Evolutionary conservation across 2,797 vertebrate species (phyloP), one percentile per base, ranked within the genome.

Genomic region (Xenentodon cancila): DNA sequence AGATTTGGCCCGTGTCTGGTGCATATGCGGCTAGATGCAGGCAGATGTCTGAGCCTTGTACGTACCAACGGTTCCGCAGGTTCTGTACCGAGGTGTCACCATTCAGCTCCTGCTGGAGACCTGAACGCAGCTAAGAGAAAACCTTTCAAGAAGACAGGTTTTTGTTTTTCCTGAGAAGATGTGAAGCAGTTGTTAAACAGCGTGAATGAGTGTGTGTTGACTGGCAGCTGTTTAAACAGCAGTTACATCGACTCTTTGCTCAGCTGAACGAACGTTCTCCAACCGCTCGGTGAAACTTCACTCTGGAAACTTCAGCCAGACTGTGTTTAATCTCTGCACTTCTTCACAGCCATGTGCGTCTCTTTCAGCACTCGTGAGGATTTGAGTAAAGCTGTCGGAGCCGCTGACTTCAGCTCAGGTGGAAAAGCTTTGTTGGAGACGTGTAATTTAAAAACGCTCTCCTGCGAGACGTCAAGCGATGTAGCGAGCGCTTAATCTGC

Each of bases 201-300:
- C 37, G 55, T 40, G 52, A 32, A 77, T 53, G 71, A 54, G 71
- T 20, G 67, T 61, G 68, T 88, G 83, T 25, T 25, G 25, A n/a
- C n/a, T 73, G 79, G 70, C 86, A 86, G 85, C 87, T 91, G 89
- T 87, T 91, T 87, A 84, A 89, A 91, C 79, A 89, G 44, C 13
- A 49, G 70, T 68, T 59, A 54, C 7, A 58, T 62, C 71, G 59
- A 73, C 79, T n/a, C n/a, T n/a, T 78, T 79, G 63, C 77, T 82
- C 59, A 73, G 71, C 62, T 71, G 61, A 67, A 59, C 59, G 75
- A 51, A 25, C 25, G 25, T 25, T 25, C 25, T 25, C 25, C 25
- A 3, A 25, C 25, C 25, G 5, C 5, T 25, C 25, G 25, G 3
- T 25, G 25, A 9, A 32, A 20, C 18, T 3, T 57, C 15, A 21